A percentile compares a stretch with the other conserved stretches of the same genome.
Evolutionary conservation across 2,113 vertebrate species (phyloP).

Genomic region (Vidua macroura): DNA sequence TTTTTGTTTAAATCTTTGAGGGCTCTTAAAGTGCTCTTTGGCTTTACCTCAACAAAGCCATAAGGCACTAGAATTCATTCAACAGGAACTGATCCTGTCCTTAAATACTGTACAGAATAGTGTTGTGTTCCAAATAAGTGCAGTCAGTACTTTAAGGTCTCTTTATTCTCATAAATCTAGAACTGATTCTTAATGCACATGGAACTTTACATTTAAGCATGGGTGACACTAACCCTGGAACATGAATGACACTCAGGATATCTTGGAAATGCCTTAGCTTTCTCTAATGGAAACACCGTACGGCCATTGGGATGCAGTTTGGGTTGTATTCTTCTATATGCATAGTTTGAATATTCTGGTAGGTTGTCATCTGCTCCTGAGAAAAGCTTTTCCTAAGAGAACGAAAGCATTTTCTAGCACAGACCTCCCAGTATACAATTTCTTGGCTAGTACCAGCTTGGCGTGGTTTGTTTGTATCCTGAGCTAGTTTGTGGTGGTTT

Average conservation of each 20-base stretch:
- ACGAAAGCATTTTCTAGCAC: accelerated
- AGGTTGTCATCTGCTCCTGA: background rate
- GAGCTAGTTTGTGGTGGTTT: background rate
- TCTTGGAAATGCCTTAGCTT: background rate
- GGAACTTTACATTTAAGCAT: background rate
- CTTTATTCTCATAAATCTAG: background rate
- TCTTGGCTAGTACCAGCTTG: background rate
- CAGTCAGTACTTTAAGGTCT: background rate
- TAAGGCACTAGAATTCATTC: background rate
- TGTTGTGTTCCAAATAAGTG: background rate
- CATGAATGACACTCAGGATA: background rate
- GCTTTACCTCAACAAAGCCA: background rate
- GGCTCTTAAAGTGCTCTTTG: background rate
- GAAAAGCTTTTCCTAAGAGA: background rate
- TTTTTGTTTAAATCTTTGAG: background rate
- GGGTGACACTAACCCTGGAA: background rate
- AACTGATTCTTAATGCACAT: background rate
- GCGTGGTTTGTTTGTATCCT: background rate
- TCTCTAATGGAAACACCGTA: background rate
- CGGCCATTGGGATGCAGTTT: background rate
- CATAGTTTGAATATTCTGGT: background rate
- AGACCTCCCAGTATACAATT: background rate
- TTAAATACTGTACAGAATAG: background rate
- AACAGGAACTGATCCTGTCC: background rate
- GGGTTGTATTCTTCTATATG: background rate